Evolutionary conservation across 2,113 vertebrate genomes (phyloP).

Genomic region (Budorcas taxicolor): DNA sequence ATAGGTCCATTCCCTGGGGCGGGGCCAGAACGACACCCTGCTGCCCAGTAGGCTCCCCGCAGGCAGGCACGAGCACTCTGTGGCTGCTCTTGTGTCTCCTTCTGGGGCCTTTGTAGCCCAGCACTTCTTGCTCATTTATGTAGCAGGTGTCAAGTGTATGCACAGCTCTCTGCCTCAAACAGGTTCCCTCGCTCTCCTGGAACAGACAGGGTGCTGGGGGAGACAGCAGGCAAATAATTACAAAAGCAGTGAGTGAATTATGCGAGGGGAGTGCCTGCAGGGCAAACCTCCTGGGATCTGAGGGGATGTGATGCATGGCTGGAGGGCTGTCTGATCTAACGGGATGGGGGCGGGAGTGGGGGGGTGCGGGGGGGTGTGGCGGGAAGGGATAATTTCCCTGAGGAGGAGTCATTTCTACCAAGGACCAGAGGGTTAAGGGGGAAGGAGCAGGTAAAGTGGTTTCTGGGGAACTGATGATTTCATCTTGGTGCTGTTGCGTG

Average conservation of each 20-base stretch:
- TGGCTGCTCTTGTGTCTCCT: not conserved
- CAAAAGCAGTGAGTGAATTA: not conserved
- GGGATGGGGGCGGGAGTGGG: too few species aligned
- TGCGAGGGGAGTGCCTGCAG: not conserved
- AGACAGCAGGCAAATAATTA: not conserved
- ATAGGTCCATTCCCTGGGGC: accelerated
- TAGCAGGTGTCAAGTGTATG: accelerated
- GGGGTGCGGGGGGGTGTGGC: not conserved
- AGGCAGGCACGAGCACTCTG: accelerated
- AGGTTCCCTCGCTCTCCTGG: not conserved
- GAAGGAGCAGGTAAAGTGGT: not conserved
- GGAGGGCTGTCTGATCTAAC: not conserved
- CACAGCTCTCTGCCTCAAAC: not conserved
- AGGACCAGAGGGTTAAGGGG: not conserved
- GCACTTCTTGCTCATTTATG: not conserved
- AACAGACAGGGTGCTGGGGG: not conserved
- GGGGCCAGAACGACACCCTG: not conserved
- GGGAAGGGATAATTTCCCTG: not conserved
- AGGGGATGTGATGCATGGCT: not conserved
- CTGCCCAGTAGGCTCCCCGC: accelerated
- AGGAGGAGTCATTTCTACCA: not conserved
- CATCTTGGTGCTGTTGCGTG: not conserved
- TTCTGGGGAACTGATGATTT: not conserved
- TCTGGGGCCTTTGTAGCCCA: not conserved
- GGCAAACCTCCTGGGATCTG: not conserved